These are phyloP conservation scores for Sigmodon hispidus DNA, from an alignment of 2,113 vertebrate genomes.

Conservation along the genomic window DNA sequence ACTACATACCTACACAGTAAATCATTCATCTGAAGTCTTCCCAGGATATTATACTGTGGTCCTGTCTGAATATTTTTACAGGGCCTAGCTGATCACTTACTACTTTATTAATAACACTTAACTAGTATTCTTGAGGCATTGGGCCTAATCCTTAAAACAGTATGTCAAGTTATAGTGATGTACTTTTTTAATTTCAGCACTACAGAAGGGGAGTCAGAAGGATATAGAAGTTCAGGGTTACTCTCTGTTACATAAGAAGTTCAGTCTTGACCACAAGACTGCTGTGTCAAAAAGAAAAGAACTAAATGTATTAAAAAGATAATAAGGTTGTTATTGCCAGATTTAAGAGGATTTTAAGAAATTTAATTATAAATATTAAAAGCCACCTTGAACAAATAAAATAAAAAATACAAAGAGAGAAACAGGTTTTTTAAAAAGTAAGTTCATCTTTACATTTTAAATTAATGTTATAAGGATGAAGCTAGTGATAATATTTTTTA, in stretches of 20 bases:
- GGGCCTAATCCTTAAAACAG: too few species aligned
- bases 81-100: fast-evolving
- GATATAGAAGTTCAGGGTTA: neutral
- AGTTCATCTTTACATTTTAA: neutral
- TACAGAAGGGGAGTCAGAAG: neutral
- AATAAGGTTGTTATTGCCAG: neutral
- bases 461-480: neutral
- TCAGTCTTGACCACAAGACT: neutral
- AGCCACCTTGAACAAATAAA: neutral
- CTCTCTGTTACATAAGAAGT: neutral
- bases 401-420: neutral
- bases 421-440: neutral
- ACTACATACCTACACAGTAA: neutral
- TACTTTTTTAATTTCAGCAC: neutral
- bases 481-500: neutral
- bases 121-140: neutral
- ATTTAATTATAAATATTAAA: neutral
- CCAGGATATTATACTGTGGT: neutral
- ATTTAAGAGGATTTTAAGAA: neutral
- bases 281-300: neutral
- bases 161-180: neutral
- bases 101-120: too few species aligned
- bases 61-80: neutral
- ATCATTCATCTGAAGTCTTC: neutral
- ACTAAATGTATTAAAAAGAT: neutral